phyloP scores from a whole-genome alignment of 1,140 invertebrate genomes.

The Nebria ingens region DNA sequence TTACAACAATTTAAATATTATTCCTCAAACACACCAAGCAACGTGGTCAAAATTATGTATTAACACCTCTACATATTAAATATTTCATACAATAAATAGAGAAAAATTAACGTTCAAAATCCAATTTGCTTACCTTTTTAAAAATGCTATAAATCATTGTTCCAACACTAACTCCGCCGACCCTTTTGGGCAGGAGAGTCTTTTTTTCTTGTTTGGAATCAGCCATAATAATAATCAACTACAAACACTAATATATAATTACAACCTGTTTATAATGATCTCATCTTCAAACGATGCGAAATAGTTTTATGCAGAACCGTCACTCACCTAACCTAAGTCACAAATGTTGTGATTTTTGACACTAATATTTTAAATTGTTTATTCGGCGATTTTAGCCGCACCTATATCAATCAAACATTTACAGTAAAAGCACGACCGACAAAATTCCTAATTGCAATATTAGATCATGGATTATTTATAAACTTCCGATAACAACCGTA shows the following conservation, averaged over 20 bases:
- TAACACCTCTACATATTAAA: no score
- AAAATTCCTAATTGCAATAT: background rate
- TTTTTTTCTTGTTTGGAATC: background rate
- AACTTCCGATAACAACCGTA: background rate
- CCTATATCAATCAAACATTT: background rate
- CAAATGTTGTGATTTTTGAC: background rate
- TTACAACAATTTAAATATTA: no score
- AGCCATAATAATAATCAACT: background rate
- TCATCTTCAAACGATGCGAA: no score
- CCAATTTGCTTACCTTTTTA: conserved; percentile 1
- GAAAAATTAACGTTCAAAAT: no score
- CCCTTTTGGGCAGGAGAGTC: background rate
- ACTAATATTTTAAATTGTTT: no score
- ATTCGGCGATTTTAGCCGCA: background rate
- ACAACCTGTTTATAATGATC: no score
- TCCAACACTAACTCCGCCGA: background rate
- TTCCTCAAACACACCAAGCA: no score
- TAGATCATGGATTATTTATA: conserved; percentile 8
- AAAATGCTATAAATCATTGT: background rate
- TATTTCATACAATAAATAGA: no score
- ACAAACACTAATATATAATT: background rate
- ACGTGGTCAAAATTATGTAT: no score
- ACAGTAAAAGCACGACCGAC: background rate
- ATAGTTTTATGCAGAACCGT: background rate
- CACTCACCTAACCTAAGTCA: background rate